Evolutionary conservation across 2,797 vertebrate genomes (phyloP).

Genomic region (Eulemur mongoz): DNA sequence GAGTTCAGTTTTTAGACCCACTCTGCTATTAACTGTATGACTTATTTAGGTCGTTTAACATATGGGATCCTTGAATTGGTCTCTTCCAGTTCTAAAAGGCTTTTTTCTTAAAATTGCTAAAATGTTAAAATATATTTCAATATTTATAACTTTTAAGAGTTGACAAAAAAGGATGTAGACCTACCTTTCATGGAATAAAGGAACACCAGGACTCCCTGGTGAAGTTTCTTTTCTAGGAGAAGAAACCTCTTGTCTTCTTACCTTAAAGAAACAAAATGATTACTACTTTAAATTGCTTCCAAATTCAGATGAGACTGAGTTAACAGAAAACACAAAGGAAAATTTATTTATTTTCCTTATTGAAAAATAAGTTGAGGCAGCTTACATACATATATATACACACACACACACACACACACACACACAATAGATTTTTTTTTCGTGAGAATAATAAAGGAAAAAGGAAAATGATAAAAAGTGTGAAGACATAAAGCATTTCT

Average conservation of each 20-base stretch:
- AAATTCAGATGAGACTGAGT: constrained; percentile 44
- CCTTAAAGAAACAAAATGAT: constrained; percentile 82
- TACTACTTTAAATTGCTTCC: constrained; percentile 71
- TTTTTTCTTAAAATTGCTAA: constrained; percentile 37
- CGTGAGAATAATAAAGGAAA: constrained; percentile 18
- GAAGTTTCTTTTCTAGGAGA: constrained; percentile 82
- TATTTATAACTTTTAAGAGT: constrained; percentile 35
- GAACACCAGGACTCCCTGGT: constrained; percentile 73
- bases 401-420: too few species aligned
- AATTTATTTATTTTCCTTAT: background rate
- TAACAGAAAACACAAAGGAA: constrained; percentile 62
- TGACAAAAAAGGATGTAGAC: constrained; percentile 64
- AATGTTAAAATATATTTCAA: constrained; percentile 53
- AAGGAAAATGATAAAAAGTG: constrained; percentile 39
- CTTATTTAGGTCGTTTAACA: constrained; percentile 58
- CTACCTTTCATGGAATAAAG: constrained; percentile 83
- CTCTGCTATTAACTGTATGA: constrained; percentile 3
- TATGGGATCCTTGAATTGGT: background rate
- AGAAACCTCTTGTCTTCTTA: constrained; percentile 82
- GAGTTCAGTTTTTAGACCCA: constrained; percentile 25
- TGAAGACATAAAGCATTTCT: constrained; percentile 35
- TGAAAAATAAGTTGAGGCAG: constrained; percentile 42
- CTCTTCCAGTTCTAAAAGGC: background rate
- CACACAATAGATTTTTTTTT: background rate
- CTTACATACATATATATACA: background rate